Conservation (phyloP, 53 echinoderm and acorn worm genomes). For the Echinarachnius parma region DNA sequence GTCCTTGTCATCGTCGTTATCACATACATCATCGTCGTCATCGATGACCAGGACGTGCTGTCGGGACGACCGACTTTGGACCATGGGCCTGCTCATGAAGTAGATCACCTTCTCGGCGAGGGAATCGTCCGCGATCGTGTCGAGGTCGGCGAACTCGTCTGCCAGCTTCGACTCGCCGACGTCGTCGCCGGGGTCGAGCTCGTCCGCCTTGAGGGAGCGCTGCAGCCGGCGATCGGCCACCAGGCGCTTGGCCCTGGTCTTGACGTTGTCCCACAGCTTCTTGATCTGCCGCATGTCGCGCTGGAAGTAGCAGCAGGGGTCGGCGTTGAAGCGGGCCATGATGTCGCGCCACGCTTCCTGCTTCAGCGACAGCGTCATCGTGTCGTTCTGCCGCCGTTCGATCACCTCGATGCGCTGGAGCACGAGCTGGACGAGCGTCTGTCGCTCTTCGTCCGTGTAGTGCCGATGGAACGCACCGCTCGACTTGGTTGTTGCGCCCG, state of each 20-base stretch:
- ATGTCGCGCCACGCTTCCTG: conserved; percentile 5
- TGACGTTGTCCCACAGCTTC: conserved; percentile 36
- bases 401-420: conserved; percentile 2
- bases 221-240: conserved; percentile 14
- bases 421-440: conserved; percentile 16
- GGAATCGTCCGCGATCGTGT: conserved; percentile 4
- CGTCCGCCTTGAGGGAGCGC: not conserved
- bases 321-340: not conserved
- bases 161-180: not conserved
- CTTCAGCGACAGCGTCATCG: not conserved
- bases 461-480: conserved; percentile 7
- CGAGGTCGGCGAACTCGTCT: not conserved
- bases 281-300: conserved; percentile 19
- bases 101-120: conserved; percentile 34
- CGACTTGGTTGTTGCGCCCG: too few relatives aligned
- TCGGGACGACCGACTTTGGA: not conserved
- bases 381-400: conserved; percentile 12
- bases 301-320: conserved; percentile 1
- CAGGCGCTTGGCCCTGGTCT: conserved; percentile 29
- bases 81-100: conserved; percentile 2
- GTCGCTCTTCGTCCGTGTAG: conserved; percentile 19
- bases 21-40: not conserved
- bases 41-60: not conserved
- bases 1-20: not conserved
- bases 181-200: not conserved